Evolutionary conservation across 92 coral and sea anemone genomes (phyloP), one percentile per base, ranked within the genome.

Genomic region (Paragorgia papillata): DNA sequence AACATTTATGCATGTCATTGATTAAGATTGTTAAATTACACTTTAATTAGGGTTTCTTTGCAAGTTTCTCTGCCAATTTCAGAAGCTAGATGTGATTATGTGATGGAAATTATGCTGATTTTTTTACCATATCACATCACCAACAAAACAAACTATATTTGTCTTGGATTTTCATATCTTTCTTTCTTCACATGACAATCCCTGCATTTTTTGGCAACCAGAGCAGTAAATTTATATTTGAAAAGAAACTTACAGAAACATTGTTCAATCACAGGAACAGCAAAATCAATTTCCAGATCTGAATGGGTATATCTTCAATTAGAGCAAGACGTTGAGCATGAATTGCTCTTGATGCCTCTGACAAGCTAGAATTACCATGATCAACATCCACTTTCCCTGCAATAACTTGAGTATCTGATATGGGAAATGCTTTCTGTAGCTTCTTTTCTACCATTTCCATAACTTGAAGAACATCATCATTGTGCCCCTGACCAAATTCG

Each of bases 271-370:
- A 32, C 76, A 28, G 76, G 76, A 14, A 69, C 27, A 51, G 76
- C 43, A 51, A 69, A 69, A 69, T 69, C 62, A 28, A 30, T 69
- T 32, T 49, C 76, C 28, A 69, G 60, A n/a, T 69, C 76, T 26
- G 76, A 49, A 22, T 69, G 12, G 17, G 27, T 3, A n/a, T 48
- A 0, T 48, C 24, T 24, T 69, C 44, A 30, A 49, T 69, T 0
- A 6, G 44, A 13, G 61, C 13, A 48, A 69, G 39, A 15, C 61
- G 61, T 24, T 69, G 73, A 5, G n/a, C 30, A 39, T 39, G 28
- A 14, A 66, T 35, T 66, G 15, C 3, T 1, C 27, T 41, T 40
- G 57, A 66, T n/a, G 53, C 31, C 0, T 65, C 26, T 27, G 67
- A 9, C 39, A 61, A 62, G 18, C 1, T 15, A 25, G 2, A 27